A percentile compares a stretch with the other conserved stretches of the same genome.
phyloP scores from a whole-genome alignment of 2,888 invertebrate genomes.

The Drosophila parthenogenetica region DNA sequence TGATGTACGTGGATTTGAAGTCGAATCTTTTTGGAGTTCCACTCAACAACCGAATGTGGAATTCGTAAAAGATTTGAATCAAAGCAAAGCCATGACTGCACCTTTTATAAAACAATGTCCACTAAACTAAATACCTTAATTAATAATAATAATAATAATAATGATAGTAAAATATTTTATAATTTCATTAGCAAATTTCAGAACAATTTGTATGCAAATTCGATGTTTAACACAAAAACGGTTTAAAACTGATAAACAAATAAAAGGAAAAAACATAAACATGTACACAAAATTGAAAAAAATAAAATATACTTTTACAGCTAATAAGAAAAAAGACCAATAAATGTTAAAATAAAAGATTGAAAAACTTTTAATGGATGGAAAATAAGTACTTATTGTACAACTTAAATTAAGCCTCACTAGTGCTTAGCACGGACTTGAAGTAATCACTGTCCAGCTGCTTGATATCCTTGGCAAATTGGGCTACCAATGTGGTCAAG shows the following conservation, averaged over 20 bases:
- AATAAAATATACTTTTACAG: constrained; percentile 47
- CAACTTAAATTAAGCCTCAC: constrained; percentile 30
- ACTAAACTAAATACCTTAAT: constrained; percentile 47
- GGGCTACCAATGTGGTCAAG: constrained; percentile 79
- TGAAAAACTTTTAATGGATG: constrained; percentile 40
- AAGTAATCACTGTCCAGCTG: constrained; percentile 83
- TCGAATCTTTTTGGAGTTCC: constrained; percentile 8
- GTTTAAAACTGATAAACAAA: constrained; percentile 55
- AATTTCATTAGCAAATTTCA: constrained; percentile 44
- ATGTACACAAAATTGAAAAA: constrained; percentile 42
- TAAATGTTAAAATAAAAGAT: constrained; percentile 67
- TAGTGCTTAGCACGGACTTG: constrained; percentile 72
- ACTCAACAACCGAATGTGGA: not conserved
- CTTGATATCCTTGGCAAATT: constrained; percentile 83
- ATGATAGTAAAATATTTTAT: constrained; percentile 32
- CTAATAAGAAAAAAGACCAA: constrained; percentile 72
- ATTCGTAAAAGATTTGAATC: not conserved
- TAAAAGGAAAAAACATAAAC: not conserved
- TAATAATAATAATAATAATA: constrained; percentile 28
- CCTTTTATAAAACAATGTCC: constrained; percentile 54
- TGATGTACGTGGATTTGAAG: constrained; percentile 37
- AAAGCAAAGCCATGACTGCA: constrained; percentile 40
- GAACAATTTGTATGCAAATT: constrained; percentile 47
- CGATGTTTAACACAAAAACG: constrained; percentile 63
- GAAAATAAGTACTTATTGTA: not conserved